Evolutionary conservation across 1,140 invertebrate genomes (phyloP), one percentile per base, ranked within the genome.

Genomic region (Conus betulinus): DNA sequence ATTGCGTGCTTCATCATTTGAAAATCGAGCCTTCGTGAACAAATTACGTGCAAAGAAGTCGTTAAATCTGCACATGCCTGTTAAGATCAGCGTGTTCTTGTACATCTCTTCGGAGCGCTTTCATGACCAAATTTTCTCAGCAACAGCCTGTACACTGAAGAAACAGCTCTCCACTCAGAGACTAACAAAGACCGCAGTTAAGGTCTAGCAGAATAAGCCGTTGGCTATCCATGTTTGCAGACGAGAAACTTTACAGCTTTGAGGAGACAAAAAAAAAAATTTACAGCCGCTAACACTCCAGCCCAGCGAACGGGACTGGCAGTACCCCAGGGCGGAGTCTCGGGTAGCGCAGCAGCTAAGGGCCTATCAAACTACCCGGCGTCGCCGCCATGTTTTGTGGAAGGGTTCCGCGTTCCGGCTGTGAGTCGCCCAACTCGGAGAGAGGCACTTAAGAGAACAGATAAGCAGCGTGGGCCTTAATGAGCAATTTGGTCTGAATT

Each of bases 401-500:
- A 78, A 25, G 57, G 57, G 57, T 71, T n/a, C 67, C 11, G 67
- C 23, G 67, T 71, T 20, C 17, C 67, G 67, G 67, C 67, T 7
- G 11, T 6, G 67, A 13, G 67, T 71, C 67, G 11, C 13, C 79
- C 79, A 51, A 23, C 51, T 53, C 51, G 27, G 39, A 81, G 79
- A 53, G 79, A 53, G 79, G 27, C 79, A 81, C 79, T 81, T 53
- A 23, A 53, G 79, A 23, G 51, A 6, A 23, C 52, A 81, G 79
- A 81, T 81, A 81, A 81, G 79, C 51, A 13, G 79, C 79, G 7
- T 20, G 79, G 51, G 52, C 53, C 79, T 53, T 81, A 81, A 81
- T 81, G 79, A 81, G n/a, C 79, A 81, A 81, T 81, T 81, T 81
- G 79, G 79, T 53, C 79, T 81, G 79, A 81, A 81, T 81, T 81